A percentile compares a stretch with the other conserved stretches of the same genome.
Evolutionary conservation across 2,113 vertebrate species (phyloP).

Genomic region (Dipodomys ordii): DNA sequence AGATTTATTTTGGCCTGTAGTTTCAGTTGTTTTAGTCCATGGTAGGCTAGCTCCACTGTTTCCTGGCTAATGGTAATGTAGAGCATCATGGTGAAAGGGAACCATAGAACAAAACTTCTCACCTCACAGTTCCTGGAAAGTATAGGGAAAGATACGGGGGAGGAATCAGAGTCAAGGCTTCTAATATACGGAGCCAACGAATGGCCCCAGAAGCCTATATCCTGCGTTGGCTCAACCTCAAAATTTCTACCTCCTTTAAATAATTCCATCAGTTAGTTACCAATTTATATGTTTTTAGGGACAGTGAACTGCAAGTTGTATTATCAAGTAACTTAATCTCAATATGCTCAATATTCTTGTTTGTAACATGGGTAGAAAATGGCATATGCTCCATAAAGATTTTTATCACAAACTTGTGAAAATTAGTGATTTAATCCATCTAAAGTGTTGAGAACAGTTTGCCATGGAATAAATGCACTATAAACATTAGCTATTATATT

Average conservation of each 20-base stretch:
- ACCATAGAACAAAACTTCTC: not conserved
- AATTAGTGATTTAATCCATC: constrained; percentile 10
- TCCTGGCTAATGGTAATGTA: not conserved
- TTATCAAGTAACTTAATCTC: not conserved
- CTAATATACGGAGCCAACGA: not conserved
- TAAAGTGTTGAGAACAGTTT: constrained; percentile 15
- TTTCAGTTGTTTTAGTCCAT: not conserved
- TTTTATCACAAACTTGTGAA: not conserved
- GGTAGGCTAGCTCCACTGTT: not conserved
- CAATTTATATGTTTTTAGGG: not conserved
- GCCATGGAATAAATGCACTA: not conserved
- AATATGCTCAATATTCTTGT: constrained; percentile 3
- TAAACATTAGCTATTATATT: constrained; percentile 10
- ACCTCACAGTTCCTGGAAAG: not conserved
- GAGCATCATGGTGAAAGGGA: not conserved
- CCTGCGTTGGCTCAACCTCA: not conserved
- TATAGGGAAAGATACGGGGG: too few relatives aligned
- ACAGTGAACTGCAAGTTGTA: too few relatives aligned
- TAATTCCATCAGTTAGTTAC: not conserved
- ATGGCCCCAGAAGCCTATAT: not conserved
- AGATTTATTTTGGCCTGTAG: not conserved
- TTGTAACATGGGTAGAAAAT: not conserved
- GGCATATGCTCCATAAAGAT: not conserved
- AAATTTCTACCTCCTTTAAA: not conserved
- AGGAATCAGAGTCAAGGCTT: too few relatives aligned